Conservation (phyloP, 2,888 invertebrate species). For the Platycheirus albimanus region DNA sequence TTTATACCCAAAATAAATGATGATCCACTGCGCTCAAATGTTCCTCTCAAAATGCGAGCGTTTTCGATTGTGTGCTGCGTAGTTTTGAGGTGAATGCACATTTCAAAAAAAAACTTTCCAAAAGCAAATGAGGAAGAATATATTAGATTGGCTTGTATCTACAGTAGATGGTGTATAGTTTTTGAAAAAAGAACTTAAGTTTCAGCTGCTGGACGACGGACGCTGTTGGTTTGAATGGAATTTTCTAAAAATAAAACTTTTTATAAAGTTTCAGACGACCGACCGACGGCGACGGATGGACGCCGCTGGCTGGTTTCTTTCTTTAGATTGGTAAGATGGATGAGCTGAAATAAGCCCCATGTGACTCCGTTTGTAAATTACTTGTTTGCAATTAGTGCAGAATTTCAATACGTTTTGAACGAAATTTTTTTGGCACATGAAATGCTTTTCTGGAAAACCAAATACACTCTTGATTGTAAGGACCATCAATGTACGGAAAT, state of each 20-base stretch:
- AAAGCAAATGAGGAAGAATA: slow-evolving; percentile 38
- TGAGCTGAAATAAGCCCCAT: slow-evolving; percentile 30
- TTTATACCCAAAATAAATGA: slow-evolving; percentile 51
- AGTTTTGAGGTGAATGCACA: slow-evolving; percentile 52
- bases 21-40: slow-evolving; percentile 35
- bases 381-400: slow-evolving; percentile 40
- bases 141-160: slow-evolving; percentile 31
- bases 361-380: slow-evolving; percentile 42
- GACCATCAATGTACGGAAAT: too few species aligned
- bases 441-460: too few species aligned
- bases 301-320: background rate
- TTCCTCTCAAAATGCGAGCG: slow-evolving; percentile 5
- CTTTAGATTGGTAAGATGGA: background rate
- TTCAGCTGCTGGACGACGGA: background rate
- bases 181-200: too few species aligned
- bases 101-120: slow-evolving; percentile 1
- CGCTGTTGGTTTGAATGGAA: slow-evolving; percentile 48
- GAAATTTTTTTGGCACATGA: background rate
- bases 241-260: slow-evolving; percentile 65
- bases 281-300: background rate
- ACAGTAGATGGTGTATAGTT: background rate
- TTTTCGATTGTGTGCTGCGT: slow-evolving; percentile 28
- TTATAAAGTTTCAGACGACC: slow-evolving; percentile 20
- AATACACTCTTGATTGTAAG: too few species aligned
- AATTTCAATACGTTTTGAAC: slow-evolving; percentile 36